Conservation (phyloP, 2,797 vertebrate genomes). For the Kryptopterus vitreolus region DNA sequence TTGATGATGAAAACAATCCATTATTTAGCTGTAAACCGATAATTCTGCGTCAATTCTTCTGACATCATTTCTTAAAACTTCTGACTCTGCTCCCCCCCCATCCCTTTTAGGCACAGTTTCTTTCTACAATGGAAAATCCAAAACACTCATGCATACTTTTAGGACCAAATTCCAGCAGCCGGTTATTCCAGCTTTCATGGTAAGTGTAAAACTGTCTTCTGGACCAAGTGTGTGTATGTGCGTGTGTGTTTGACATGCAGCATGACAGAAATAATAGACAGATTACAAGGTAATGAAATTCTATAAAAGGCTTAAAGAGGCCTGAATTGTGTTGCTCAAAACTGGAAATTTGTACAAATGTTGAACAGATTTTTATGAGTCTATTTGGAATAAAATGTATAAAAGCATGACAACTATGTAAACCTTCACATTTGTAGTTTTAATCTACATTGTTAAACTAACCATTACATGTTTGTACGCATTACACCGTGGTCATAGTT, state of each 20-base stretch:
- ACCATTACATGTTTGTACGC: not conserved
- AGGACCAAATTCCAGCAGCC: constrained; percentile 91
- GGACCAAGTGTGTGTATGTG: not conserved
- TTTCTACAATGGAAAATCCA: constrained; percentile 89
- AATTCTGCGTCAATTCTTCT: not conserved
- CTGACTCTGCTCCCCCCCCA: no score
- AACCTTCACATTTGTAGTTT: not conserved
- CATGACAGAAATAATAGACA: not conserved
- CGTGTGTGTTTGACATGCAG: not conserved
- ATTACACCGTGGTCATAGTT: not conserved
- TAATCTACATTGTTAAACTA: no score
- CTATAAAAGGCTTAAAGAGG: not conserved
- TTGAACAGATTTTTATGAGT: not conserved
- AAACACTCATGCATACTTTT: constrained; percentile 89
- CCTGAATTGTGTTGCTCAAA: not conserved
- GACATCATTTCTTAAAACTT: not conserved
- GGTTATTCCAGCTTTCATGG: constrained; percentile 90
- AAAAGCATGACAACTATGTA: not conserved
- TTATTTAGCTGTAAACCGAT: not conserved
- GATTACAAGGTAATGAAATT: not conserved
- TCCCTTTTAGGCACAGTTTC: constrained; percentile 79
- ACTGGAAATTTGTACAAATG: not conserved
- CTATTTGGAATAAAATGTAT: not conserved
- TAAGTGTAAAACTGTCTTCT: constrained; percentile 58
- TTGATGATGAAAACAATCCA: not conserved